phyloP scores from a whole-genome alignment of 2,797 vertebrate species.

The Psittacula derbiana region DNA sequence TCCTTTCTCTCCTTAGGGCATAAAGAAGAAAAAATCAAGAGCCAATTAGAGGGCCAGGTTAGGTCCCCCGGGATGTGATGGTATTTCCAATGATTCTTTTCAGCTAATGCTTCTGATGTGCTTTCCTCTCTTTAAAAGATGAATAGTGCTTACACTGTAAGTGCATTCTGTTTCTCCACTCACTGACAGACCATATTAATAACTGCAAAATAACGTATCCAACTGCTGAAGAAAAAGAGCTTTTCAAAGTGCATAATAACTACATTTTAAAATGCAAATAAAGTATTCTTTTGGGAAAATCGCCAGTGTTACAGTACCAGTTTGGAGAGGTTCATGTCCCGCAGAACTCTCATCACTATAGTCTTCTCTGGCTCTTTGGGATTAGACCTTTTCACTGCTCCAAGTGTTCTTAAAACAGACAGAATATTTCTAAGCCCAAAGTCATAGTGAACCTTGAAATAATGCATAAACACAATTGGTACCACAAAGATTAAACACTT shows the following conservation, averaged over 20 bases:
- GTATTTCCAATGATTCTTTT: background rate
- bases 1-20: background rate
- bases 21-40: background rate
- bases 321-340: constrained; percentile 90
- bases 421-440: constrained; percentile 88
- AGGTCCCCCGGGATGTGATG: background rate
- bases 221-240: background rate
- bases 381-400: constrained; percentile 83
- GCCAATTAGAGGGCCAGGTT: background rate
- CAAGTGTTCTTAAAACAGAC: constrained; percentile 86
- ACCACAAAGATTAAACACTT: background rate
- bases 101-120: background rate
- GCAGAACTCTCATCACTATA: constrained; percentile 86
- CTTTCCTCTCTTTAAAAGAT: background rate
- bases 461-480: background rate
- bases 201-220: background rate
- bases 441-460: constrained; percentile 85
- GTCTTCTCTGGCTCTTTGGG: constrained; percentile 83
- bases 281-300: background rate
- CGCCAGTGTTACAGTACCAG: constrained; percentile 72
- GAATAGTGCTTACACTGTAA: background rate
- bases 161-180: background rate
- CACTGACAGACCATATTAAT: background rate
- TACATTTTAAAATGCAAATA: background rate
- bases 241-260: background rate